Evolutionary conservation across 2,797 vertebrate species (phyloP), one percentile per base, ranked within the genome.

Genomic region (Catostomus latipinnis): DNA sequence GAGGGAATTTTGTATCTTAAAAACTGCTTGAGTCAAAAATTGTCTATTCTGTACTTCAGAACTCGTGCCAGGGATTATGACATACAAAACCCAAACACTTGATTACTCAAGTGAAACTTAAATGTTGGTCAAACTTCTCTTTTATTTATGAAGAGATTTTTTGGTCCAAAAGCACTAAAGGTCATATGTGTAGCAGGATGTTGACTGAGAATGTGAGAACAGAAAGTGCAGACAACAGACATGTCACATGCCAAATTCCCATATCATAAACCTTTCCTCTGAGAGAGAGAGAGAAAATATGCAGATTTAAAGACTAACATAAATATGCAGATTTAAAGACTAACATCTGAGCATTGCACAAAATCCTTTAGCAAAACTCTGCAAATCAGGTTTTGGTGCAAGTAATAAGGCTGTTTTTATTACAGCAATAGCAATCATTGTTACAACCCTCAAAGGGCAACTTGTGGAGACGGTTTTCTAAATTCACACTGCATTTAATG

Each of bases 51-150:
- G 1, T 13, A 9, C 34, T 5, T 13, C 11, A 66, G 11, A 78
- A n/a, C 57, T 71, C 10, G n/a, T 71, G 67, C 8, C 43, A 52
- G 13, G 13, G 73, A 56, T 60, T 16, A 72, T 58, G 70, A 80
- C 45, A 45, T 58, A 10, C 8, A 49, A 78, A 79, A 66, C 16
- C 56, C 6, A 61, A 69, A 70, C 46, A 58, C 5, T 50, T 73
- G 70, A 80, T 80, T 80, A 80, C 78, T 80, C 69, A 72, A 73
- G 62, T 66, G 78, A 80, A 80, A 73, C 70, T 60, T 14, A 49
- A 72, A 66, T 10, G 70, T 12, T 68, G 48, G 0, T 18, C 16
- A 66, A 66, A 73, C 77, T 73, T 66, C 70, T 73, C 14, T 5
- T 67, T 67, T 80, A 16, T 53, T 16, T 34, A 2, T 1, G 34